Conservation (phyloP, 2,797 vertebrate species). For the Lacerta viridis region DNA sequence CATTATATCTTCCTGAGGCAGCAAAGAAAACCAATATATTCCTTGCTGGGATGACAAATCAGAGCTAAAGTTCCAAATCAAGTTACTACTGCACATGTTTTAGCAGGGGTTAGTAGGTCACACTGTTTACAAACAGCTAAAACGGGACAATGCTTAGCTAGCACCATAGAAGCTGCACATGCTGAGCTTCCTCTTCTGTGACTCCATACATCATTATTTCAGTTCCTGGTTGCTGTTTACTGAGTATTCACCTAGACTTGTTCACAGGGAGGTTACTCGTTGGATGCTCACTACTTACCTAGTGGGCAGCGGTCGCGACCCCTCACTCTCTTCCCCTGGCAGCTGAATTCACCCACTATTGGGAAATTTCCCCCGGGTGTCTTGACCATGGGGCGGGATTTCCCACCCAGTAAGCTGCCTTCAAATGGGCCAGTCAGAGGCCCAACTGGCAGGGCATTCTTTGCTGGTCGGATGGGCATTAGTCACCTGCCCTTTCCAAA, state of each 20-base stretch:
- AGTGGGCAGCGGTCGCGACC: no score
- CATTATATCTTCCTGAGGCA: conserved; percentile 1
- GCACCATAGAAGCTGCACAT: neutral
- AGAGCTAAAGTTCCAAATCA: neutral
- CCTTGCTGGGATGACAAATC: conserved; percentile 2
- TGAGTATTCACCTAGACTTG: neutral
- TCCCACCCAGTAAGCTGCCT: no score
- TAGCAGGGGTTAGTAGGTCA: neutral
- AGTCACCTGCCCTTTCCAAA: no score
- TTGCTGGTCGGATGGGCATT: no score
- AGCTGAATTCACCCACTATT: no score
- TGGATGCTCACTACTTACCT: no score
- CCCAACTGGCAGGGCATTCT: no score
- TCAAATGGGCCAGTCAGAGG: no score
- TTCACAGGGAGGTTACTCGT: no score
- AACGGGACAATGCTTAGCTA: neutral
- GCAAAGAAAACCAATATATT: conserved; percentile 16
- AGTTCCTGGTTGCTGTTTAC: neutral
- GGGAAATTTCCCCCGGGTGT: no score
- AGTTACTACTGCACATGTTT: neutral
- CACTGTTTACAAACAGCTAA: neutral
- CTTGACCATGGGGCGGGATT: no score
- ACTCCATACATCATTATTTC: neutral
- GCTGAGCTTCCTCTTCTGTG: neutral
- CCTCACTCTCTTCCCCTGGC: no score